These are phyloP conservation scores for Lordiphosa andalusiaca DNA, from an alignment of 2,888 invertebrate species.

Conservation along the genomic window DNA sequence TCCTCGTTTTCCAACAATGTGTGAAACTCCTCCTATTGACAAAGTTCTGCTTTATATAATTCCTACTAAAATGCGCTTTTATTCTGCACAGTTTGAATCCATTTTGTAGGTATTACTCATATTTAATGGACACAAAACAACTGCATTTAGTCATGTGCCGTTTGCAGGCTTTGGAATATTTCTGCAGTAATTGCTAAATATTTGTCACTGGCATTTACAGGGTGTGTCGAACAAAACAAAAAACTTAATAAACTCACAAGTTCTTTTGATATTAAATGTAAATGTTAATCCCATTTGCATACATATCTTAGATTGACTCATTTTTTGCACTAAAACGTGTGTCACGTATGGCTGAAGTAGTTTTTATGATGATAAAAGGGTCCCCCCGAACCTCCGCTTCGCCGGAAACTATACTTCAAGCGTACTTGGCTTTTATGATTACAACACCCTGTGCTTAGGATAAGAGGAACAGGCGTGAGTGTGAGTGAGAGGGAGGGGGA, in stretches of 20 bases:
- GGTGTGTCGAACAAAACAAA: background rate
- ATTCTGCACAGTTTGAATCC: conserved; percentile 1
- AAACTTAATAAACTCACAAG: too few relatives aligned
- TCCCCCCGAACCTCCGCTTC: too few relatives aligned
- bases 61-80: background rate
- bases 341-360: too few relatives aligned
- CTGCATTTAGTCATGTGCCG: conserved; percentile 14
- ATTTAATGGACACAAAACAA: conserved; percentile 10
- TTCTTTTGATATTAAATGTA: background rate
- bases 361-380: too few relatives aligned
- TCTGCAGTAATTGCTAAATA: conserved; percentile 15
- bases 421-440: conserved; percentile 46
- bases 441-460: conserved; percentile 29
- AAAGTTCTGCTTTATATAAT: background rate
- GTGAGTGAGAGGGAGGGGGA: conserved; percentile 4
- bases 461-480: conserved; percentile 5
- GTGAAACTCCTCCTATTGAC: background rate
- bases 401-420: conserved; percentile 16
- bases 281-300: conserved; percentile 22
- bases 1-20: background rate
- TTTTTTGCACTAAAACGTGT: too few relatives aligned
- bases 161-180: conserved; percentile 4
- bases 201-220: conserved; percentile 7
- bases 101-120: conserved; percentile 4
- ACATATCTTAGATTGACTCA: conserved; percentile 13